Evolutionary conservation across 2,113 vertebrate species (phyloP), one percentile per base, ranked within the genome.

Genomic region (Pipa parva): DNA sequence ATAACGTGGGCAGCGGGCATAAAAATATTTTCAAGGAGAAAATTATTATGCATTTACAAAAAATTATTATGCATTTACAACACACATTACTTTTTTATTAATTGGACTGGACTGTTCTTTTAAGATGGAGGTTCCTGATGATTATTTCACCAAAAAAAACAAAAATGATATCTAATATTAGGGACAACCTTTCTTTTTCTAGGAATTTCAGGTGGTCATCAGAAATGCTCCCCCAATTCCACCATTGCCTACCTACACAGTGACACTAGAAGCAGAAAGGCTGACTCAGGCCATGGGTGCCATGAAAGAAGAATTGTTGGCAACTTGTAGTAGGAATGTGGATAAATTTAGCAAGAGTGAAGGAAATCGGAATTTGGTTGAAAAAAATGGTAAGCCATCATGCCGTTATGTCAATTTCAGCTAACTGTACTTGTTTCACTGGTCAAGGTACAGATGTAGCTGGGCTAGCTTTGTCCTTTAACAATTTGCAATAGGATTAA

Each of bases 291-390:
- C 88, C 0, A 88, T 90, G 45, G 83, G 86, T 22, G 82, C 81
- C n/a, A 85, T 81, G 71, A 82, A 83, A 68, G 89, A 90, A 0
- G 89, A 90, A 46, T 77, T 90, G 29, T 79, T 88, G 21, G 85
- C 86, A 0, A 83, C 86, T 26, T 88, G 88, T 78, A 89, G 86
- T 85, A 87, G 86, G 24, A 87, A 89, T 0, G 84, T 90, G 4
- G 89, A 90, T 72, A 90, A 90, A 76, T 85, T 89, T 80, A 85
- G 86, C 68, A 89, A 89, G 74, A 86, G 81, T 0, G 89, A 90
- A 64, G 72, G 87, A 4, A 83, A 83, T 59, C 85, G 85, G 1
- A 86, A 77, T 73, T 86, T 90, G 80, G 87, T 90, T 0, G 89
- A 90, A 78, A 86, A 84, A 75, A 89, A 88, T 0, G 89, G 89